Evolutionary conservation across 2,113 vertebrate species (phyloP).

Genomic region (Colaptes auratus): DNA sequence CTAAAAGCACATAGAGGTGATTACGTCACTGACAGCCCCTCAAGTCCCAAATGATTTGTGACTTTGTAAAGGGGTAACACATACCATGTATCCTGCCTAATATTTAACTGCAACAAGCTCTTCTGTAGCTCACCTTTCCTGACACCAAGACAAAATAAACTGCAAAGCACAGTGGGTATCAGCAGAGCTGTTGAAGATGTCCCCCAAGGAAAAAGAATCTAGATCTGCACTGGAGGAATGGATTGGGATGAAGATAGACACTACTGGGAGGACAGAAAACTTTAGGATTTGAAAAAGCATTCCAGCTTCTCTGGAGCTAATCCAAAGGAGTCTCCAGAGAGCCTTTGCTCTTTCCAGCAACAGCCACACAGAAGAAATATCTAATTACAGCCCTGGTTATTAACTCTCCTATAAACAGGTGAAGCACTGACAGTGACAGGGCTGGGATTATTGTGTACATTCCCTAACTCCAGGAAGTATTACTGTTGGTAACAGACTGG

Average conservation of each 20-base stretch:
- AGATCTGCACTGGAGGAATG: background rate
- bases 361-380: background rate
- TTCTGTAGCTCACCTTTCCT: background rate
- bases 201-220: background rate
- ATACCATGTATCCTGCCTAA: background rate
- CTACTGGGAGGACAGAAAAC: background rate
- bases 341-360: constrained; percentile 24
- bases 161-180: background rate
- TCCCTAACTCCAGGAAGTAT: background rate
- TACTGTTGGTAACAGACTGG: background rate
- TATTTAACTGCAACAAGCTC: background rate
- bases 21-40: background rate
- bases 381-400: background rate
- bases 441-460: background rate
- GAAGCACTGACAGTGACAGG: background rate
- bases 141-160: background rate
- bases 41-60: background rate
- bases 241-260: background rate
- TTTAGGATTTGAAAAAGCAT: background rate
- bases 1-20: background rate
- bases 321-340: background rate
- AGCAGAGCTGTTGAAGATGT: background rate
- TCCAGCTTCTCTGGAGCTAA: background rate
- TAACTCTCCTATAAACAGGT: background rate
- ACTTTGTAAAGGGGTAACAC: background rate